Percentiles rank a stretch among this genome's conserved stretches.
Conservation (phyloP, 2,888 invertebrate genomes). For the Tholera decimalis region DNA sequence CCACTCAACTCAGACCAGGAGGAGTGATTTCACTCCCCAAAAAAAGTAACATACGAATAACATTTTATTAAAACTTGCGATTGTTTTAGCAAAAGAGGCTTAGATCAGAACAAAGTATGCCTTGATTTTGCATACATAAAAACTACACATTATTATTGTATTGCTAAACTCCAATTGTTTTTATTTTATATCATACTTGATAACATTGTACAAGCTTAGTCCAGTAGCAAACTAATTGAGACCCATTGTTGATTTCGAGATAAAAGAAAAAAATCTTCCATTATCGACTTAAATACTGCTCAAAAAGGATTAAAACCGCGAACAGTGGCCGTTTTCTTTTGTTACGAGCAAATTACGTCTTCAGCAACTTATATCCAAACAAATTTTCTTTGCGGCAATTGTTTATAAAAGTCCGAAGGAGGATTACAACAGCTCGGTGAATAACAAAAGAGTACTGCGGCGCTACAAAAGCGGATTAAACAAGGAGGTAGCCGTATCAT, state of each 20-base stretch:
- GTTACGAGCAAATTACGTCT: slow-evolving; percentile 80
- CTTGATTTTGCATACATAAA: no score
- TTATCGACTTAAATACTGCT: slow-evolving; percentile 60
- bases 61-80: no score
- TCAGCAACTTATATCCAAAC: slow-evolving; percentile 76
- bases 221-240: slow-evolving; percentile 19
- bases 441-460: slow-evolving; percentile 88
- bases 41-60: no score
- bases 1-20: no score
- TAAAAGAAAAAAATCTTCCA: slow-evolving; percentile 54
- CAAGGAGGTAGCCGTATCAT: slow-evolving; percentile 88
- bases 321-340: slow-evolving; percentile 74
- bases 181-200: slow-evolving; percentile 5
- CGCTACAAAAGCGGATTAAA: slow-evolving; percentile 87
- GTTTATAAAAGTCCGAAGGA: slow-evolving; percentile 83
- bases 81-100: no score
- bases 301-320: slow-evolving; percentile 58
- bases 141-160: no score
- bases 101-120: no score
- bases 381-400: slow-evolving; percentile 83
- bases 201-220: slow-evolving; percentile 1
- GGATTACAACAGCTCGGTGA: slow-evolving; percentile 84
- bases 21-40: no score
- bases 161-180: neutral
- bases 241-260: slow-evolving; percentile 45